Evolutionary conservation across 2,888 invertebrate species (phyloP).

Genomic region (Laothoe populi): DNA sequence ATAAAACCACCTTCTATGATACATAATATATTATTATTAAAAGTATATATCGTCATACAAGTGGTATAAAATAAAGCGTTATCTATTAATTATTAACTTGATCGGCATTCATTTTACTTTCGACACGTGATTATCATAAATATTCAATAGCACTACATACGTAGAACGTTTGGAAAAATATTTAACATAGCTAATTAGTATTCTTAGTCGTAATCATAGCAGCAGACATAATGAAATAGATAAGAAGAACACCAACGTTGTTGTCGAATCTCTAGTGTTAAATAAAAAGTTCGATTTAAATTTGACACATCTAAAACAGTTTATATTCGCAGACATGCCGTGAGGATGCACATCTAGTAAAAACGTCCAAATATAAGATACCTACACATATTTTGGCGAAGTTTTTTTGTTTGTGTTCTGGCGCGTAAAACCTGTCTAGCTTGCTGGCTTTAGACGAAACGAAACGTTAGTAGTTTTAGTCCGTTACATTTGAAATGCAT

Average conservation of each 20-base stretch:
- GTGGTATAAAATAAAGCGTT: too few relatives aligned
- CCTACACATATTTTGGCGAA: conserved; percentile 50
- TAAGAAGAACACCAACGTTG: neutral
- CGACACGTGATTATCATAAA: too few relatives aligned
- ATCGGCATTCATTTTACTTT: neutral
- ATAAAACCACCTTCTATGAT: too few relatives aligned
- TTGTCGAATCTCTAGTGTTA: conserved; percentile 1
- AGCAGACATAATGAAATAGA: conserved; percentile 6
- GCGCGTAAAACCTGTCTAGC: conserved; percentile 65
- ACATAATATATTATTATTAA: too few relatives aligned
- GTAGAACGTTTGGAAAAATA: neutral
- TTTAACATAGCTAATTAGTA: neutral
- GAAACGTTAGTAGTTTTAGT: conserved; percentile 43
- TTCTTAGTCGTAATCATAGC: neutral
- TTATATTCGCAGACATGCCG: conserved; percentile 24
- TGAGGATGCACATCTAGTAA: conserved; percentile 49
- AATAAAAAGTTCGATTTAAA: conserved; percentile 6
- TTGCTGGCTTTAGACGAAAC: conserved; percentile 46
- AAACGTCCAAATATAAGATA: conserved; percentile 45
- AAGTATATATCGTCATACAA: too few relatives aligned
- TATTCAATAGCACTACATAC: too few relatives aligned
- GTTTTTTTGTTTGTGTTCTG: conserved; percentile 59
- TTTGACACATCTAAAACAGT: neutral
- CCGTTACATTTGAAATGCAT: conserved; percentile 45
- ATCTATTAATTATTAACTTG: neutral